A percentile compares a stretch with the other conserved stretches of the same genome.
These are phyloP conservation scores for Hapalemur alaotrensis DNA, from an alignment of 2,797 vertebrate species.

Conservation along the genomic window DNA sequence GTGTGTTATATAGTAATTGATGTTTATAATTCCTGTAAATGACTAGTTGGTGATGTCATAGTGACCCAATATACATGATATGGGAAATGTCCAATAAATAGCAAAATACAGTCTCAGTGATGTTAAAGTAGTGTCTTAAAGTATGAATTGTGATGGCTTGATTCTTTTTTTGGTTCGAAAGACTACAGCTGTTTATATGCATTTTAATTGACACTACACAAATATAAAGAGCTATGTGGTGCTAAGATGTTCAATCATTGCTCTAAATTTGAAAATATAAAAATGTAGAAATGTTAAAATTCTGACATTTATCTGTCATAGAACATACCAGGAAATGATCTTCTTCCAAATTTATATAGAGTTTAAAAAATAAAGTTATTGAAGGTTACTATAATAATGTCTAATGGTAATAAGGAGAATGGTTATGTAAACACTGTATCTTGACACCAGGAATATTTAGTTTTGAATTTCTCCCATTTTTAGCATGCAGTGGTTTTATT, in stretches of 20 bases:
- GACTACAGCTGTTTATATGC: neutral
- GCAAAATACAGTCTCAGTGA: neutral
- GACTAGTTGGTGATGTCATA: neutral
- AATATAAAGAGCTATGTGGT: neutral
- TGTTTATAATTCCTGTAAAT: neutral
- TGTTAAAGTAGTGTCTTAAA: neutral
- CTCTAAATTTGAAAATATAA: neutral
- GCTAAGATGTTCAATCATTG: neutral
- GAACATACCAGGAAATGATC: neutral
- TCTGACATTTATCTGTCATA: neutral
- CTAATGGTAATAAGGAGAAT: neutral
- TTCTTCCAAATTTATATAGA: neutral
- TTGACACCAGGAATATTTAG: neutral
- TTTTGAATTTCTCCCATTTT: constrained; percentile 22
- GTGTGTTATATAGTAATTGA: neutral
- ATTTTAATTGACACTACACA: neutral
- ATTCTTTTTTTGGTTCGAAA: constrained; percentile 18
- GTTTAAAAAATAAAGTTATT: neutral
- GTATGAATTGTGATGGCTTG: neutral
- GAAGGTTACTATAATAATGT: neutral
- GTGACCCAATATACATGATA: neutral
- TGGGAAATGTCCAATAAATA: neutral
- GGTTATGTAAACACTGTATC: neutral
- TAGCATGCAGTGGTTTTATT: neutral
- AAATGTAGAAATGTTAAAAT: neutral